Evolutionary conservation across 2,888 invertebrate species (phyloP), one percentile per base, ranked within the genome.

Genomic region (Leptinotarsa haldemani): DNA sequence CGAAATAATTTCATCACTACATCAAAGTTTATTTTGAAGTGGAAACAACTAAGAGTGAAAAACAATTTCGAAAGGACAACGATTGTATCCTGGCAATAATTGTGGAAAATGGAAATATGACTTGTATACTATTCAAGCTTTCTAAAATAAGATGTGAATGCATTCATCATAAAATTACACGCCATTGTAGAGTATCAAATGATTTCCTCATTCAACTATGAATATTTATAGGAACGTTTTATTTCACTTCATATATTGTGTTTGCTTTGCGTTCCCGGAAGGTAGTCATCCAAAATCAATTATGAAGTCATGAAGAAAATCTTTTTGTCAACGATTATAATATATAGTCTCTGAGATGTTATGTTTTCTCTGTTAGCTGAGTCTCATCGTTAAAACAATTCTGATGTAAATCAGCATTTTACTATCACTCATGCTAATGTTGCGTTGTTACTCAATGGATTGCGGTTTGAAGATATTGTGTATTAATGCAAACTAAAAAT

Each of bases 401-500:
- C 9, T 40, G 9, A 40, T 40, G 9, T 40, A 2, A 9, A 40
- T 40, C 40, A 40, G 40, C 9, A 40, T 40, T 40, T 40, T 40
- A 40, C 40, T 9, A 40, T 40, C 40, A 40, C 40, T 40, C 9
- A 40, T 9, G 40, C 40, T 40, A 9, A 40, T 40, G 40, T 40
- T 40, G 1, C 12, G 40, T 40, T 30, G 40, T 40, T 40, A 12
- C 40, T 40, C 40, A 40, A 40, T 40, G 40, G 12, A 40, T 40
- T 40, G 9, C 40, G 52, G 18, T 52, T 52, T 52, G 18, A 18
- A 1, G 52, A 18, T 18, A 52, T 7, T 52, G 12, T 18, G 52
- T 52, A 22, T 15, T 58, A 58, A 20, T 25, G 58, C 58, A 58
- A 25, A 61, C 7, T 61, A n/a, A 61, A 61, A 61, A 61, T 30